Evolutionary conservation across 2,113 vertebrate genomes (phyloP), one percentile per base, ranked within the genome.

Genomic region (Cathartes aura): DNA sequence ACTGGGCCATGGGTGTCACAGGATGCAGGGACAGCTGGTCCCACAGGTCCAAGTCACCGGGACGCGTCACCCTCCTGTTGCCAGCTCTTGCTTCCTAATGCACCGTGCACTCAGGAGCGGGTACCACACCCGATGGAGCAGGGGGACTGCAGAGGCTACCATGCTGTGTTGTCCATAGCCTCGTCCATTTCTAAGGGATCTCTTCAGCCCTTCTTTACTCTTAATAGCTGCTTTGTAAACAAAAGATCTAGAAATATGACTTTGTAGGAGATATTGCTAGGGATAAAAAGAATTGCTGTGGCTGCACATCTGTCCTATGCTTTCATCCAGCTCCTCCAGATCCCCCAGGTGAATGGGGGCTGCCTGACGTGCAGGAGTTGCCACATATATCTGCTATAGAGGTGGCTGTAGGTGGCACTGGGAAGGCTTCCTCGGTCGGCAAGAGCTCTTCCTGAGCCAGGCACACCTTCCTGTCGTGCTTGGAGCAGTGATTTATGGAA

Each of bases 71-170:
- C 23, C 11, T 56, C 16, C 42, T 40, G 12, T 62, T 58, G 36
- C 24, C 42, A 66, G 50, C 52, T 58, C 50, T 64, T 66, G 68
- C 11, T 73, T 48, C 16, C n/a, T 40, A 21, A 30, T 7, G 58
- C 29, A 47, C 29, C 2, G 0, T 27, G 30, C 26, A 7, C 78
- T 50, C 30, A 23, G n/a, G 30, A 48, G 20, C 3, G 32, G 34
- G 45, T 29, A 27, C 60, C 52, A 27, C 18, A 48, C 32, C 10
- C 1, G 0, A 22, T 0, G 5, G 53, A 29, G 20, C 5, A 66
- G 26, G 50, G 29, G 14, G 26, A 29, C 24, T 21, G 43, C 36
- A 64, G 32, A 42, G 32, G 30, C 34, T 26, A 42, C 34, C 7
- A 7, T 40, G 43, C 40, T 63, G 23, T 26, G 45, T 23, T 45